Evolutionary conservation across 2,888 invertebrate genomes (phyloP), one percentile per base, ranked within the genome.

Genomic region (Eurytoma californica): DNA sequence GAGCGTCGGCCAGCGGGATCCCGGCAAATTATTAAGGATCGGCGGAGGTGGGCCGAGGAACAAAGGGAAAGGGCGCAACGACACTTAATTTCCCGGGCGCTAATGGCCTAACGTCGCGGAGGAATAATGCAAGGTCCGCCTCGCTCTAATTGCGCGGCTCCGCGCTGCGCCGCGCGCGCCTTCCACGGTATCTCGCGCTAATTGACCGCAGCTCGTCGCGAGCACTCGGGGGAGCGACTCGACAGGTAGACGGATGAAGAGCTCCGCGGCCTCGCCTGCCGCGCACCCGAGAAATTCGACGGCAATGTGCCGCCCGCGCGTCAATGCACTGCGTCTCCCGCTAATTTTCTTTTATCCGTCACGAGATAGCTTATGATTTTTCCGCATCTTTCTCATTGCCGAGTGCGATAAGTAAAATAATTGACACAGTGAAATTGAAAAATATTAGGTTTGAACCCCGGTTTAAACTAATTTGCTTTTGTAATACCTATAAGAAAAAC

Each of bases 121-220:
- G 39, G 18, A 57, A 69, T 60, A 60, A 60, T 47, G 24, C 28
- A 24, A 24, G 60, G 60, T 24, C n/a, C 28, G 61, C 61, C n/a
- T 51, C 47, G 61, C n/a, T 28, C n/a, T 51, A 72, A 72, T 72
- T 72, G 72, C 72, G 12, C 18, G 60, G 60, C 70, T 60, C 51
- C 7, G 16, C 24, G 70, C 30, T 20, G 13, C 57, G 55, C 55
- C 20, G 70, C 58, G 24, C 20, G n/a, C n/a, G 28, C 20, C 49
- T 18, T 20, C 53, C 18, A 7, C 24, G 53, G n/a, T 4, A 20
- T 12, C 7, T 13, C 39, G 18, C 57, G 61, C 67, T 74, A 74
- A 74, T 74, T 60, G 67, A 74, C 67, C 67, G 67, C 74, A 49
- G 67, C 58, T 60, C 60, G 13, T 60, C 60, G 28, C 60, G 24